Base-by-base conservation (phyloP, 2,113 vertebrate genomes). In the Siniperca chuatsi region DNA sequence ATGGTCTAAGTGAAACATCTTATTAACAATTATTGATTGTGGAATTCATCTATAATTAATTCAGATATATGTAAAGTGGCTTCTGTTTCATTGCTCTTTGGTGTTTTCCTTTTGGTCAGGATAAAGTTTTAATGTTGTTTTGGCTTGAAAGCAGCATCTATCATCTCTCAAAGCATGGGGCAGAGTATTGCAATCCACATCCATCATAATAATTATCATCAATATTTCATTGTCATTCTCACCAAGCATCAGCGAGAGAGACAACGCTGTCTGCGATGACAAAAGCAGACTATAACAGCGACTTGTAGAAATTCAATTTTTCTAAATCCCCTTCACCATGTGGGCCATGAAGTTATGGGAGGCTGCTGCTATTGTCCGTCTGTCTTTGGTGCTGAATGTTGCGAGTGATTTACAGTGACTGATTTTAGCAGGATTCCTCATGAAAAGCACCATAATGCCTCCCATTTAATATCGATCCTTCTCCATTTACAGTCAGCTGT, bases 151-250 rank as follows among this genome's bases (percentile, higher is more conserved):
- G 67, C 46, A 35, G 23, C 68, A 75, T 76, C 66, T 33, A 20
- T 83, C 42, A 67, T 80, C 4, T 77, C 54, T 86, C 62, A 62
- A 62, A 83, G 54, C 74, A 76, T 55, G 33, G 48, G 67, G 50
- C 55, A 67, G 68, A 64, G n/a, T 55, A 46, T 33, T 77, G 48
- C 21, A 58, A 75, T 71, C 40, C 54, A 78, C 71, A 81, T 89
- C 82, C 83, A 78, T 90, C 78, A 86, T 76, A 54, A 74, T 71
- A 82, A 89, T 89, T 71, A 87, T 78, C 60, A 62, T 87, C 64
- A 80, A 86, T 81, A 89, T 86, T 86, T 88, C 67, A 70, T 70
- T 80, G 83, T 75, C 60, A 73, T 74, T 62, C 46, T 58, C 70
- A 55, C 70, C 46, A 61, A 76, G 71, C 42, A 5, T 57, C 65